Conservation (phyloP, 1,140 invertebrate genomes). For the Trigoniulus corallinus region DNA sequence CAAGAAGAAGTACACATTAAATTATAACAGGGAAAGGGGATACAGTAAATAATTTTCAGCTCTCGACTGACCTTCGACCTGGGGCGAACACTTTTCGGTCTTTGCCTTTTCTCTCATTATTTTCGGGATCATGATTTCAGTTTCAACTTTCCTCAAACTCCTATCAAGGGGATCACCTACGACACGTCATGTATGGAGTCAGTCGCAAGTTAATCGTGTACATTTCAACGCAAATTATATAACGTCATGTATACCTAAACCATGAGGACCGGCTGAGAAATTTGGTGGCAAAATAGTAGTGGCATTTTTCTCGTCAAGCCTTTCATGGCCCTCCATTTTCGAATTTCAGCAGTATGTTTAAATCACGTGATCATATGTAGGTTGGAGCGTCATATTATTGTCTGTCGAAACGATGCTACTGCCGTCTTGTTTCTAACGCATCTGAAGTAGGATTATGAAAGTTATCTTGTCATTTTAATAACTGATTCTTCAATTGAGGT, state of each 20-base stretch:
- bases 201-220: not conserved
- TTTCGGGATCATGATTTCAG: constrained; percentile 65
- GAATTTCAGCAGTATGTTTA: no score
- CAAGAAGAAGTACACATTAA: constrained; percentile 15
- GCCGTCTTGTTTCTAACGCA: no score
- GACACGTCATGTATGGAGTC: not conserved
- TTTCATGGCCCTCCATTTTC: constrained; percentile 24
- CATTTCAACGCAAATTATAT: not conserved
- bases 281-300: constrained; percentile 1
- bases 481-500: no score
- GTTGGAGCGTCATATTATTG: no score
- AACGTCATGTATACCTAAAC: constrained; percentile 29
- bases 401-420: no score
- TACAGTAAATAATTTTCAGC: not conserved
- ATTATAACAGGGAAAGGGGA: not conserved
- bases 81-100: constrained; percentile 49
- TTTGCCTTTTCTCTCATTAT: constrained; percentile 62
- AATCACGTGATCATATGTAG: no score
- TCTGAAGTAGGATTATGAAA: no score
- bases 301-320: constrained; percentile 12
- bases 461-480: no score
- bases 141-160: constrained; percentile 62
- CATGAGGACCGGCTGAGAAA: constrained; percentile 31
- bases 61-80: constrained; percentile 38
- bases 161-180: constrained; percentile 65